These are phyloP conservation scores for Psittacara wagleri DNA, from an alignment of 2,113 vertebrate genomes.

Conservation along the genomic window DNA sequence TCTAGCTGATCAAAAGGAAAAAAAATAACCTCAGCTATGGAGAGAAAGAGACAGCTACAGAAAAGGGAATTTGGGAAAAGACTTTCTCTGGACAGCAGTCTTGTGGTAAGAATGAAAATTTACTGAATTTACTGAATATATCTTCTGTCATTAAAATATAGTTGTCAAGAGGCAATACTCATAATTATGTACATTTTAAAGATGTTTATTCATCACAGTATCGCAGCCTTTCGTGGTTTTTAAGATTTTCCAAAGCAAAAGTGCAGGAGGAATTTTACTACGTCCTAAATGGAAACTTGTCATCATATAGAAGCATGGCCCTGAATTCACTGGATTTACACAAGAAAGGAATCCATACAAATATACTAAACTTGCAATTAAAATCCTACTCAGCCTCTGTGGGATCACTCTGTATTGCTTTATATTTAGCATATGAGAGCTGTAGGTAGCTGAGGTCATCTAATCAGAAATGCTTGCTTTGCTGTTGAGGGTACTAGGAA, in stretches of 20 bases:
- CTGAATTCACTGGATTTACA: not conserved
- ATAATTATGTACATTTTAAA: not conserved
- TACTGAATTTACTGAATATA: conserved; percentile 38
- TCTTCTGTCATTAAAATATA: conserved; percentile 52
- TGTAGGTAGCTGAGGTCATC: not conserved
- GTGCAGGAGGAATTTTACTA: conserved; percentile 36
- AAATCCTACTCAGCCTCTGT: not conserved
- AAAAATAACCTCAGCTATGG: conserved; percentile 73
- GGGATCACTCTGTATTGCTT: not conserved
- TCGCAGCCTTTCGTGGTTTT: not conserved
- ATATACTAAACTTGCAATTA: not conserved
- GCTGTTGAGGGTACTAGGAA: not conserved
- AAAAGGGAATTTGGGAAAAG: conserved; percentile 82
- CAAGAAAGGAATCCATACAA: not conserved
- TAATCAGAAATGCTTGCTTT: not conserved
- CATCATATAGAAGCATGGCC: not conserved
- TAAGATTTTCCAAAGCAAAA: conserved; percentile 31
- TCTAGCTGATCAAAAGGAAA: conserved; percentile 62
- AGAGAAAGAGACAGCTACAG: conserved; percentile 77
- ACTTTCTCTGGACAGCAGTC: conserved; percentile 82
- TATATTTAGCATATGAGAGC: not conserved
- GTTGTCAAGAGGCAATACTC: conserved; percentile 36
- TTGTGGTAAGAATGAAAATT: conserved; percentile 82
- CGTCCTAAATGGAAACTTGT: not conserved
- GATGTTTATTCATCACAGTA: conserved; percentile 21